Base-by-base conservation (phyloP, 2,888 invertebrate genomes). In the Drosophila ochracea region DNA sequence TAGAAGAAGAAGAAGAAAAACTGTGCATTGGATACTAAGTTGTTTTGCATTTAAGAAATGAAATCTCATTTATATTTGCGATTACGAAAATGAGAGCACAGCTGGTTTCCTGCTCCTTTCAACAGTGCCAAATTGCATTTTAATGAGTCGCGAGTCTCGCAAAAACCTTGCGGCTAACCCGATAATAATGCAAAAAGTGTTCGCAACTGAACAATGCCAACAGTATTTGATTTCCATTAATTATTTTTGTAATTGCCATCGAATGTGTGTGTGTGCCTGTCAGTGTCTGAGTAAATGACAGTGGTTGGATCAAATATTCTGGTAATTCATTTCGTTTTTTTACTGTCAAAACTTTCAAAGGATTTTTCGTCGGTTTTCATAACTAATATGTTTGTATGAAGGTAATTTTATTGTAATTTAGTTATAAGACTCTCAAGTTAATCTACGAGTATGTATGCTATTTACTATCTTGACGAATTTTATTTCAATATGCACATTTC, bases 121-220 rank as follows among this genome's bases (percentile, higher is more conserved):
- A 21, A 11, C 1, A 9, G 4, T 2, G 16, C 9, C 33, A 33
- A 33, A 47, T 37, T 63, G 80, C 60, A 76, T 76, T 76, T 78
- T 71, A 78, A 78, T 80, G 81, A 72, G 77, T 59, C 33, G 64
- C 63, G 63, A 66, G 59, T 64, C 47, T 58, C 49, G 63, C 50
- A 52, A 50, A 62, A 65, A 62, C 62, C 81, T 81, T 57, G 73
- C 73, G 81, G 78, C 73, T 54, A 81, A 57, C 62, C 65, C 62
- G 81, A 78, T 65, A 80, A 77, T 71, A 80, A 77, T 57, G 53
- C 47, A 76, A 57, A 69, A 74, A 74, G 41, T 41, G 59, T 54
- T 54, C 11, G 43, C 43, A 60, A 63, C 55, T 70, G 47, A 47
- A 62, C 53, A 64, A 75, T 60, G 65, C 39, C 65, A 60, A 47